phyloP scores from a whole-genome alignment of 2,797 vertebrate genomes.

The Aplochiton taeniatus region DNA sequence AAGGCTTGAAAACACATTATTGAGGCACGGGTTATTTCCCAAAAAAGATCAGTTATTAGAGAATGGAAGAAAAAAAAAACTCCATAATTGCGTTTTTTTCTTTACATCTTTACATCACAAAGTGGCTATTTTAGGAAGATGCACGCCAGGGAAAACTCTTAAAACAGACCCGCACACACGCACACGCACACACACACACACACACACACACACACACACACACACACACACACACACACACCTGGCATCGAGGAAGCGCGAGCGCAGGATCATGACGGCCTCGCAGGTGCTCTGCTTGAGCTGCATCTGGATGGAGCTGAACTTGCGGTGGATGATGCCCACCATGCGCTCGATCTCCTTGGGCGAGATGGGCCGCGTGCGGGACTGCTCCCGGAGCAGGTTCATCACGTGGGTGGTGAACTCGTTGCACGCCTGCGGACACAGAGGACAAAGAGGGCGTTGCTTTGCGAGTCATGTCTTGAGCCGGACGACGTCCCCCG shows the following conservation, averaged over 20 bases:
- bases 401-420: slow-evolving; percentile 93
- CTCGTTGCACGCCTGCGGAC: slow-evolving; percentile 88
- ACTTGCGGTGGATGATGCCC: slow-evolving; percentile 98
- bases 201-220: too few species aligned
- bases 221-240: slow-evolving; percentile 51
- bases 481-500: too few species aligned
- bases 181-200: slow-evolving; percentile 2
- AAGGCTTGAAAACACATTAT: too few species aligned
- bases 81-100: neutral
- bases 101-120: neutral
- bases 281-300: slow-evolving; percentile 97
- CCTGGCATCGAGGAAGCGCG: slow-evolving; percentile 87
- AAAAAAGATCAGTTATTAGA: neutral
- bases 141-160: neutral
- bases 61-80: neutral
- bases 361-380: slow-evolving; percentile 93
- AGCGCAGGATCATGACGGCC: slow-evolving; percentile 96
- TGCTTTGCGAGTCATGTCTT: too few species aligned
- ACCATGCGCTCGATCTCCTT: slow-evolving; percentile 99
- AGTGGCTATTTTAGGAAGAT: neutral
- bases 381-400: slow-evolving; percentile 88
- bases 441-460: slow-evolving; percentile 59
- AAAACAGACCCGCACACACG: neutral
- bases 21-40: too few species aligned
- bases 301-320: slow-evolving; percentile 99